phyloP scores from a whole-genome alignment of 2,888 invertebrate genomes.

The Anticlea derivata region DNA sequence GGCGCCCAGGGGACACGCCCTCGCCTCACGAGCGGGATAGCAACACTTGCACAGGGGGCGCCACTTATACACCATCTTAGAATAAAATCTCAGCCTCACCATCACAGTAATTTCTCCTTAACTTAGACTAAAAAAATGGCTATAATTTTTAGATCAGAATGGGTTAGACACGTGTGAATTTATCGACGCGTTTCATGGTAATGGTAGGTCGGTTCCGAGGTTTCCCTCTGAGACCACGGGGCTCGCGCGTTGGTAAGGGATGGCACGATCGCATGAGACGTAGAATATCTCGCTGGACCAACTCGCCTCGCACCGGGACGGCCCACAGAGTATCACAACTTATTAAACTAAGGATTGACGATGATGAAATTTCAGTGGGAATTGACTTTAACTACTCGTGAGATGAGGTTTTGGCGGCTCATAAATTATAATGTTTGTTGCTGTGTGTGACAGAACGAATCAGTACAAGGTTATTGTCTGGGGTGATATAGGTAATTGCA shows the following conservation, averaged over 20 bases:
- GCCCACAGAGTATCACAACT: conserved; percentile 76
- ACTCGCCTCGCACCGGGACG: conserved; percentile 65
- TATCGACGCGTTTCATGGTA: conserved; percentile 53
- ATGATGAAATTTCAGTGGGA: conserved; percentile 83
- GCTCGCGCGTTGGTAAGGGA: conserved; percentile 66
- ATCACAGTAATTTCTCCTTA: conserved; percentile 9
- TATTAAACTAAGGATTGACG: conserved; percentile 80
- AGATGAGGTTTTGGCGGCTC: conserved; percentile 73
- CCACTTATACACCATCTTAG: conserved; percentile 53
- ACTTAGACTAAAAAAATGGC: neutral
- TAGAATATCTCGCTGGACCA: conserved; percentile 71
- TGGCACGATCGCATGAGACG: conserved; percentile 65
- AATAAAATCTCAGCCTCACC: conserved; percentile 37
- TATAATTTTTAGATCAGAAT: conserved; percentile 9
- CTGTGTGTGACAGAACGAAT: conserved; percentile 43
- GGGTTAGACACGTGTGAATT: conserved; percentile 43
- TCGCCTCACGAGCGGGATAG: conserved; percentile 81
- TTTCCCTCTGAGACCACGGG: conserved; percentile 71
- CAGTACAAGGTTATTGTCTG: conserved; percentile 38
- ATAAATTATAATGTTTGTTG: conserved; percentile 62
- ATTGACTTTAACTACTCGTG: conserved; percentile 75
- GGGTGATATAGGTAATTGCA: conserved; percentile 24
- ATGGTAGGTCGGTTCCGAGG: conserved; percentile 56
- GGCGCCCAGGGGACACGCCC: conserved; percentile 83
- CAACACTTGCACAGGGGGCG: conserved; percentile 70